These are phyloP conservation scores for Stenotaenia linearis DNA, from an alignment of 2,888 invertebrate genomes.

Conservation along the genomic window DNA sequence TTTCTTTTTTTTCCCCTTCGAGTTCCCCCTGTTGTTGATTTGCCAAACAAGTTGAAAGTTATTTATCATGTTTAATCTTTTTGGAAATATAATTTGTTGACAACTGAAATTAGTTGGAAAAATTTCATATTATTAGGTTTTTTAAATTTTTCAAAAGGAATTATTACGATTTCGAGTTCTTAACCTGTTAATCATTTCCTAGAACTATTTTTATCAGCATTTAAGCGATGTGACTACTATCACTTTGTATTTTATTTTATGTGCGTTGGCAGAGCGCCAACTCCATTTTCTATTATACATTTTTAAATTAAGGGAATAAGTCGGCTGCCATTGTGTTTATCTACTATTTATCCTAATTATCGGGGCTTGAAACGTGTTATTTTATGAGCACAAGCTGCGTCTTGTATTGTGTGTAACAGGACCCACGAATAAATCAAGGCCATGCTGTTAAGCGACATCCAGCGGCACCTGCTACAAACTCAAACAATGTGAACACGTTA, in stretches of 20 bases:
- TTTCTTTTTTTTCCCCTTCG: too few species aligned
- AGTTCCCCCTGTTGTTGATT: neutral
- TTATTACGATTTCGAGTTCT: neutral
- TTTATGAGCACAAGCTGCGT: conserved; percentile 26
- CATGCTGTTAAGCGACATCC: conserved; percentile 6
- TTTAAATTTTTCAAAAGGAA: neutral
- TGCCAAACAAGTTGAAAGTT: neutral
- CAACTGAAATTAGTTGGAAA: neutral
- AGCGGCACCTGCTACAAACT: conserved; percentile 20
- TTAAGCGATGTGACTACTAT: conserved; percentile 22
- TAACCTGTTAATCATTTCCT: conserved; percentile 26
- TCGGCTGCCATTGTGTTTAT: conserved; percentile 23
- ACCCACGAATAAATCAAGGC: conserved; percentile 20
- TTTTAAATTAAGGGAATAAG: conserved; percentile 26
- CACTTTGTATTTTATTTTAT: conserved; percentile 26
- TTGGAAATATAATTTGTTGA: neutral
- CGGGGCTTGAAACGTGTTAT: conserved; percentile 26
- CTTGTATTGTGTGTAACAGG: conserved; percentile 21
- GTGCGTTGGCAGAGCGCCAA: neutral
- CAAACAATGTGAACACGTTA: neutral
- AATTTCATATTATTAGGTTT: too few species aligned
- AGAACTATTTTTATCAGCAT: conserved; percentile 23
- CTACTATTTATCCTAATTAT: conserved; percentile 26
- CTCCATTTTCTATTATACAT: conserved; percentile 24
- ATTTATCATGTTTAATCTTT: neutral